Evolutionary conservation across 2,113 vertebrate species (phyloP).

Genomic region (Calyptommatus sinebrachiatus): DNA sequence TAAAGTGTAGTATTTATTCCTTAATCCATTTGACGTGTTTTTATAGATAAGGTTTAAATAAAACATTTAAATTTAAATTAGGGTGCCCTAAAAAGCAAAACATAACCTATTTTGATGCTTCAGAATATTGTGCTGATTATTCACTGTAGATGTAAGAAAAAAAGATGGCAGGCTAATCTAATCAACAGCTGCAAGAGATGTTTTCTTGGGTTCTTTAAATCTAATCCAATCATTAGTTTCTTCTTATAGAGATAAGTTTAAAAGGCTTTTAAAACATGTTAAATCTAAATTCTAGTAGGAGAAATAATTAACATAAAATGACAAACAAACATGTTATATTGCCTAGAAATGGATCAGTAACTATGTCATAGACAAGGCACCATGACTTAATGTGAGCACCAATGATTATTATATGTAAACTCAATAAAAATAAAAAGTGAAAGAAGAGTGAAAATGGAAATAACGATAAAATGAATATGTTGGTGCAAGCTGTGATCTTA

Average conservation of each 20-base stretch:
- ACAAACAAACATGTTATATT: slow-evolving; percentile 30
- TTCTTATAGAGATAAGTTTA: slow-evolving; percentile 23
- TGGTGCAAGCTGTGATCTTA: slow-evolving; percentile 53
- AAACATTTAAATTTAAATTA: too few species aligned
- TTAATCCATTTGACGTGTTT: too few species aligned
- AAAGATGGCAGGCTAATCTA: slow-evolving; percentile 4
- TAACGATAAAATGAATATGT: slow-evolving; percentile 62
- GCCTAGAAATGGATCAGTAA: slow-evolving; percentile 34
- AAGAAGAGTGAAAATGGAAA: slow-evolving; percentile 58
- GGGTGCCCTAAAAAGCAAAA: background rate
- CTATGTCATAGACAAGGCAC: slow-evolving; percentile 52
- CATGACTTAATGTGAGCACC: slow-evolving; percentile 45
- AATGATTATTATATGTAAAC: slow-evolving; percentile 43
- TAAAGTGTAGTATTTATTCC: too few species aligned
- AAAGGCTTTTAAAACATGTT: slow-evolving; percentile 44
- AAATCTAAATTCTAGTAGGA: slow-evolving; percentile 51
- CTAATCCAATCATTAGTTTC: background rate
- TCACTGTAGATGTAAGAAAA: slow-evolving; percentile 3
- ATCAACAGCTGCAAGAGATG: too few species aligned
- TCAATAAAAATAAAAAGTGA: slow-evolving; percentile 51
- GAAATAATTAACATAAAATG: slow-evolving; percentile 57
- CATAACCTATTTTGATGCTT: background rate
- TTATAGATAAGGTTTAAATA: too few species aligned
- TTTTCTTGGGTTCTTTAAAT: too few species aligned
- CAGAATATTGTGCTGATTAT: background rate